A percentile compares a stretch with the other conserved stretches of the same genome.
Conservation (phyloP, 1,140 invertebrate genomes). For the Contarinia nasturtii region DNA sequence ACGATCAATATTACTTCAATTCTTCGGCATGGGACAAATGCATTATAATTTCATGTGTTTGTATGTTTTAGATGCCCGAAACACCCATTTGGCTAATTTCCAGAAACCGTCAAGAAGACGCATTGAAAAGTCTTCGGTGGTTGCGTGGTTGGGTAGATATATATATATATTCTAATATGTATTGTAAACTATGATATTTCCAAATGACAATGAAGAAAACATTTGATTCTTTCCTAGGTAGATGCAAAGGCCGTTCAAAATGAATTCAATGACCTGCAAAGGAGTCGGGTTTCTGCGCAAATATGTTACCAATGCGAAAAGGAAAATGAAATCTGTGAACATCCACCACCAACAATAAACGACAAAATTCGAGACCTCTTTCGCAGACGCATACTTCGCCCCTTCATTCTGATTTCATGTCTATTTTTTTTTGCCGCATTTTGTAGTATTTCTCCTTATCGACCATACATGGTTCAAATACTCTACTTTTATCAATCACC, state of each 20-base stretch:
- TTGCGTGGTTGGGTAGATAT: slow-evolving; percentile 30
- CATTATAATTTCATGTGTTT: too few relatives aligned
- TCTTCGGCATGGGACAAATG: too few relatives aligned
- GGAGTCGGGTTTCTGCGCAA: slow-evolving; percentile 9
- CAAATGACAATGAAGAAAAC: too few relatives aligned
- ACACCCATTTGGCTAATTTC: slow-evolving; percentile 42
- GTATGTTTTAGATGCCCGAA: slow-evolving; percentile 32
- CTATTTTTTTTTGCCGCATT: slow-evolving; percentile 27
- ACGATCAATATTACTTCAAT: too few relatives aligned
- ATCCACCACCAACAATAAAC: slow-evolving; percentile 4
- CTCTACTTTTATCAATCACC: slow-evolving; percentile 26
- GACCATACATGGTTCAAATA: slow-evolving; percentile 37
- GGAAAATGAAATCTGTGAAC: not conserved
- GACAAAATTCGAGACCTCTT: slow-evolving; percentile 20
- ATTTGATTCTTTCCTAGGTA: too few relatives aligned
- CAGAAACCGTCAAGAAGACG: slow-evolving; percentile 27
- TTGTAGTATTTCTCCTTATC: slow-evolving; percentile 23
- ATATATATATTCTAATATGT: too few relatives aligned
- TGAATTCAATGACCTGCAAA: slow-evolving; percentile 25
- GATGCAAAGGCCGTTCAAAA: slow-evolving; percentile 24
- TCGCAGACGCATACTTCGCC: slow-evolving; percentile 27
- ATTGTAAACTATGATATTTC: too few relatives aligned
- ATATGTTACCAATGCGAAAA: slow-evolving; percentile 3
- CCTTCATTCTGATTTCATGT: slow-evolving; percentile 24
- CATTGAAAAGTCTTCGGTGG: slow-evolving; percentile 27